Conservation (phyloP, 2,113 vertebrate genomes). For the Galemys pyrenaicus region DNA sequence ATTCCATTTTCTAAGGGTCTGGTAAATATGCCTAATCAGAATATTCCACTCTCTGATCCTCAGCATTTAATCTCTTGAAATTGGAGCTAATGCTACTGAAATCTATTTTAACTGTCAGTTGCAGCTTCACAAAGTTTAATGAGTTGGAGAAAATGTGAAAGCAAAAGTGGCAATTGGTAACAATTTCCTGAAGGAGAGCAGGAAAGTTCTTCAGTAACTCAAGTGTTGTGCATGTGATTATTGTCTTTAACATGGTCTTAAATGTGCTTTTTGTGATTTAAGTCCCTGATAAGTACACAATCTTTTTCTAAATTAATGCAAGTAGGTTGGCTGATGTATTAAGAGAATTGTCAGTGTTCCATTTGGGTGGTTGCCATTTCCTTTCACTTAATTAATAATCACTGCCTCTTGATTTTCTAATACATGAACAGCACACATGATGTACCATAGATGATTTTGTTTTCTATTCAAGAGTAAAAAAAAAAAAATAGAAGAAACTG, state of each 20-base stretch:
- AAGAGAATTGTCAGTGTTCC: background rate
- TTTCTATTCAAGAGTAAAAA: conserved; percentile 19
- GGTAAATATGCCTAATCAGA: conserved; percentile 56
- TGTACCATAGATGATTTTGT: background rate
- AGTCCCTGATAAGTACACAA: conserved; percentile 6
- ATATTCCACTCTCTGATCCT: conserved; percentile 45
- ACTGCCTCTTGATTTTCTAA: background rate
- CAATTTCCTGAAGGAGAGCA: conserved; percentile 57
- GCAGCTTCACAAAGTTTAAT: conserved; percentile 44
- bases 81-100: conserved; percentile 23
- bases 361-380: background rate
- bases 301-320: conserved; percentile 29
- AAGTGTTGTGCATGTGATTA: conserved; percentile 54
- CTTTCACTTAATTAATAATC: background rate
- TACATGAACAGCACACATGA: background rate
- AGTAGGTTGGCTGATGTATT: background rate
- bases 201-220: conserved; percentile 45
- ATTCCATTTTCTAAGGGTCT: conserved; percentile 7
- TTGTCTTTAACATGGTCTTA: conserved; percentile 33
- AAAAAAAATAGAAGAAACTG: background rate
- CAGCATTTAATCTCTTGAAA: conserved; percentile 59
- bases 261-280: background rate
- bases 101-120: conserved; percentile 52
- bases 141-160: conserved; percentile 56
- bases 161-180: conserved; percentile 47